These are phyloP conservation scores for Netelia inedita DNA, from an alignment of 2,888 invertebrate species.

Conservation along the genomic window DNA sequence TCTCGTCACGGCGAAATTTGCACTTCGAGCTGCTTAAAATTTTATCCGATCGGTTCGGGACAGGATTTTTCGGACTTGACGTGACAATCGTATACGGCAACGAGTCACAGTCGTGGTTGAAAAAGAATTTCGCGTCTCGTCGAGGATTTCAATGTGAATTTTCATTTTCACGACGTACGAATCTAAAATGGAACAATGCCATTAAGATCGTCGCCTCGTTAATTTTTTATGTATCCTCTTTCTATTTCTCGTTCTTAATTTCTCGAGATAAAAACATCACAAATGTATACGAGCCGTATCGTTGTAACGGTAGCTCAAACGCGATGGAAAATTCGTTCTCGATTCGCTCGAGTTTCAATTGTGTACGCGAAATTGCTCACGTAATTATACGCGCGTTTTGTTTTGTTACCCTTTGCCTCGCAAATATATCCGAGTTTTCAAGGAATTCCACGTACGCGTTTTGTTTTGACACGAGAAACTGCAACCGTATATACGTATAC, in stretches of 20 bases:
- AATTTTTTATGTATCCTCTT: too few relatives aligned
- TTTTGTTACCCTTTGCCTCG: constrained; percentile 28
- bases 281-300: too few relatives aligned
- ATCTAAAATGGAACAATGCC: too few relatives aligned
- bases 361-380: constrained; percentile 77
- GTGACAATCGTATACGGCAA: background rate
- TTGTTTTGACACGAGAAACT: constrained; percentile 16
- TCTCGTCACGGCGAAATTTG: background rate
- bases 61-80: background rate
- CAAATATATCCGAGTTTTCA: constrained; percentile 72
- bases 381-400: constrained; percentile 74
- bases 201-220: too few relatives aligned
- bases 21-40: background rate
- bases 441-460: constrained; percentile 74
- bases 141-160: background rate
- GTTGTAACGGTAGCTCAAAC: background rate
- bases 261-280: too few relatives aligned
- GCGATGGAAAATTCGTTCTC: constrained; percentile 46
- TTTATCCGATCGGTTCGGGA: background rate
- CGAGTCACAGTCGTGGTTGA: background rate
- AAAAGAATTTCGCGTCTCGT: background rate
- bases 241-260: too few relatives aligned
- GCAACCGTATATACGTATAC: background rate
- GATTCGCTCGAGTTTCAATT: constrained; percentile 74
- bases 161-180: too few relatives aligned